A percentile compares a stretch with the other conserved stretches of the same genome.
Conservation (phyloP, 2,888 invertebrate genomes). For the Pristionchus japonicus region DNA sequence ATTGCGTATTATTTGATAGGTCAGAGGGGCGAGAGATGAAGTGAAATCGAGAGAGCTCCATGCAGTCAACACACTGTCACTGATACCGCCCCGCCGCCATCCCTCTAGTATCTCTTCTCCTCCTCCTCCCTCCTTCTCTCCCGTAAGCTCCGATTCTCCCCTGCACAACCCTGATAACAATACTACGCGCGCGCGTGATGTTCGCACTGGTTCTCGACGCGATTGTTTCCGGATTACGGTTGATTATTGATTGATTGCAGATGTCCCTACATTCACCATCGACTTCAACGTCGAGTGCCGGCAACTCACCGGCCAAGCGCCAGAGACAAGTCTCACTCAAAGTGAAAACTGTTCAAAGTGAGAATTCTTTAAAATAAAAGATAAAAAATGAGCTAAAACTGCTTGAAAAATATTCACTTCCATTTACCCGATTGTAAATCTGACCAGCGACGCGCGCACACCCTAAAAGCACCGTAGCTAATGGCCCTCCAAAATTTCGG, state of each 20-base stretch:
- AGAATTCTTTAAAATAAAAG: background rate
- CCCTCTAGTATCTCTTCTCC: background rate
- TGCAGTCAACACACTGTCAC: background rate
- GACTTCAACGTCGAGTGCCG: background rate
- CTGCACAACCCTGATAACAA: constrained; percentile 2
- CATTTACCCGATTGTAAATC: background rate
- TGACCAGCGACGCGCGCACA: background rate
- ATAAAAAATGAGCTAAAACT: too few species aligned
- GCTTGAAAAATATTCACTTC: background rate
- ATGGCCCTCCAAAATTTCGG: background rate
- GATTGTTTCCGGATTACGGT: background rate
- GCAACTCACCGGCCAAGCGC: background rate
- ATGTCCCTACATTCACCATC: constrained; percentile 26
- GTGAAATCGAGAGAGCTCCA: background rate
- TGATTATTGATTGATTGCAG: background rate
- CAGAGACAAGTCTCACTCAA: constrained; percentile 43
- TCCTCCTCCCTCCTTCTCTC: constrained; percentile 8
- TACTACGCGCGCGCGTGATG: constrained; percentile 2
- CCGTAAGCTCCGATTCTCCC: background rate
- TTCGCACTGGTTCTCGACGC: background rate
- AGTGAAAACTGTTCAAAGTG: constrained; percentile 35
- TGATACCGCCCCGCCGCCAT: background rate
- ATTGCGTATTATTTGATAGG: background rate
- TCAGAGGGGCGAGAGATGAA: background rate
- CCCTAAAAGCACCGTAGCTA: background rate